Evolutionary conservation across 2,113 vertebrate species (phyloP).

Genomic region (Lethenteron reissneri): DNA sequence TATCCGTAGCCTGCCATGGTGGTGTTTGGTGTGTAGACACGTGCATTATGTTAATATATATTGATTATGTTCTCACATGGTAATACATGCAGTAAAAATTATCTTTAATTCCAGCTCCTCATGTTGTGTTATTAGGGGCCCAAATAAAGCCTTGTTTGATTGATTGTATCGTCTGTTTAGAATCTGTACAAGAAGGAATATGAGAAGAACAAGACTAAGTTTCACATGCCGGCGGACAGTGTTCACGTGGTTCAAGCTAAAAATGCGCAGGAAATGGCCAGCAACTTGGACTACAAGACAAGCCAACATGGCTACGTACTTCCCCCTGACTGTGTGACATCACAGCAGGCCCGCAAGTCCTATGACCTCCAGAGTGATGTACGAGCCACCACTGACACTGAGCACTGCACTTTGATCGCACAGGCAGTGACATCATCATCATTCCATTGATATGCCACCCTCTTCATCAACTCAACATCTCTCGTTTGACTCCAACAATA

Average conservation of each 20-base stretch:
- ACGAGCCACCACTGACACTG: conserved; percentile 10
- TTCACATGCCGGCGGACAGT: conserved; percentile 58
- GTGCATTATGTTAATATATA: no score
- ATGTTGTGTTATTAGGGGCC: no score
- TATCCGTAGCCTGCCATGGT: no score
- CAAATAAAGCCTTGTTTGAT: no score
- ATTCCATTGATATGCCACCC: neutral
- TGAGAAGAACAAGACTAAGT: conserved; percentile 60
- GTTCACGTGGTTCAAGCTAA: conserved; percentile 52
- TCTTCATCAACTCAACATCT: neutral
- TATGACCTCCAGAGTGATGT: conserved; percentile 42
- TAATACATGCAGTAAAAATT: no score
- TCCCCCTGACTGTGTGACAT: conserved; percentile 44
- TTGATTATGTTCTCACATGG: no score
- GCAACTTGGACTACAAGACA: conserved; percentile 39
- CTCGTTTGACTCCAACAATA: no score
- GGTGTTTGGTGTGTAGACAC: no score
- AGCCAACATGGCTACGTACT: conserved; percentile 35
- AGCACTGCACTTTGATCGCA: neutral
- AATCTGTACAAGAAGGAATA: conserved; percentile 60
- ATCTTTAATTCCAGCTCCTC: no score
- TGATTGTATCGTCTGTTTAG: neutral
- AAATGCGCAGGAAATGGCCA: conserved; percentile 42
- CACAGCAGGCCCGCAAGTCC: conserved; percentile 31
- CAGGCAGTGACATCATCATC: neutral